These are phyloP conservation scores for Drosophila saltans DNA, from an alignment of 1,140 invertebrate species.

Conservation along the genomic window DNA sequence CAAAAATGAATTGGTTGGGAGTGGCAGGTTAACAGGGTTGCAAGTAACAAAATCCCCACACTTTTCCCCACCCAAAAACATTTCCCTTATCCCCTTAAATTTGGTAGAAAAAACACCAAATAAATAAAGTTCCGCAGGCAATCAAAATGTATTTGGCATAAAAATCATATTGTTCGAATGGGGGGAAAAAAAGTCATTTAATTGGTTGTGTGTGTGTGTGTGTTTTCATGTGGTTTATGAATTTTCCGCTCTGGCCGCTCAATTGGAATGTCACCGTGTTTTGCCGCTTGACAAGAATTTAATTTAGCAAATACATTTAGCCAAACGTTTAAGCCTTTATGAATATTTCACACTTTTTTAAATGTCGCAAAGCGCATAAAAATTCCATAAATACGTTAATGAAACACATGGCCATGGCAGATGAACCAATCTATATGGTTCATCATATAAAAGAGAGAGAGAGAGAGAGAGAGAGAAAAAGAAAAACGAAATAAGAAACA, in stretches of 20 bases:
- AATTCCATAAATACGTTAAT: conserved; percentile 79
- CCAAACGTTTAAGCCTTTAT: conserved; percentile 32
- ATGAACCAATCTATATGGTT: conserved; percentile 1
- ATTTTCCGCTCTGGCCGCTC: neutral
- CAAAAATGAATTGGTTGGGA: conserved; percentile 26
- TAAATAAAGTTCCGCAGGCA: neutral
- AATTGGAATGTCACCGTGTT: conserved; percentile 40
- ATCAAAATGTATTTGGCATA: neutral
- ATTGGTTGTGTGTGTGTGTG: neutral
- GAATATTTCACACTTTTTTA: conserved; percentile 60
- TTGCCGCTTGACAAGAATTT: conserved; percentile 42
- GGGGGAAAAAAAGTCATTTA: conserved; percentile 1
- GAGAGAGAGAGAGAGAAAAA: neutral
- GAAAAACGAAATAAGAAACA: neutral
- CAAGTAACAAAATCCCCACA: neutral
- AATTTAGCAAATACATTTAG: conserved; percentile 57
- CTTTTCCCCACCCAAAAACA: too few species aligned
- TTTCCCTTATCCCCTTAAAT: neutral
- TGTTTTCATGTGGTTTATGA: too few species aligned
- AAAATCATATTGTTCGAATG: conserved; percentile 5
- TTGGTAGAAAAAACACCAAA: neutral
- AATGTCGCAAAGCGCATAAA: conserved; percentile 63
- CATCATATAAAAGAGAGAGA: conserved; percentile 11
- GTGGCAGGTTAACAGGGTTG: conserved; percentile 45
- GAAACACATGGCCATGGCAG: conserved; percentile 61